Evolutionary conservation across 2,888 invertebrate genomes (phyloP).

Genomic region (Plagodis dolabraria): DNA sequence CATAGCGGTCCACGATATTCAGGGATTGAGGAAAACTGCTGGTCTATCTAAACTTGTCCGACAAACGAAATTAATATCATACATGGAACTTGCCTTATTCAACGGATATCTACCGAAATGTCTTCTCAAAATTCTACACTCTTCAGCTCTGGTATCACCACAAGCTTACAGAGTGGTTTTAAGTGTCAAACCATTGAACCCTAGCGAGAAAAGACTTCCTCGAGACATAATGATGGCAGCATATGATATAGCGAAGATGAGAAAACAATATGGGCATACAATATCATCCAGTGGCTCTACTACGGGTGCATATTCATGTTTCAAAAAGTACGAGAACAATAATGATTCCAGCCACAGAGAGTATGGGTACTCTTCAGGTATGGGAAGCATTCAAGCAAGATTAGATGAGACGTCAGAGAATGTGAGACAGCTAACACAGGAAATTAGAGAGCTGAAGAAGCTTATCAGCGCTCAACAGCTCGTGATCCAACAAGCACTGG

Average conservation of each 20-base stretch:
- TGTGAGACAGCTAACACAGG: conserved; percentile 87
- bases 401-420: conserved; percentile 88
- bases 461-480: conserved; percentile 80
- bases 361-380: conserved; percentile 82
- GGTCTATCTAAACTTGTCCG: conserved; percentile 92
- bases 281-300: conserved; percentile 87
- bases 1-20: conserved; percentile 95
- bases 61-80: conserved; percentile 94
- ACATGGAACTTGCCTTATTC: conserved; percentile 92
- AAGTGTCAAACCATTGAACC: conserved; percentile 93
- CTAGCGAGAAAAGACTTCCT: conserved; percentile 92
- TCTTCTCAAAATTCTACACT: conserved; percentile 89
- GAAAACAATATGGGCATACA: conserved; percentile 89
- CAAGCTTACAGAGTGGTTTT: conserved; percentile 92
- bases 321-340: conserved; percentile 88
- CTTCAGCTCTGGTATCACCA: conserved; percentile 91
- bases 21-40: conserved; percentile 93
- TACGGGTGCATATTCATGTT: conserved; percentile 86
- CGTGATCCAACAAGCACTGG: conserved; percentile 78
- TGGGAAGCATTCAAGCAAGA: conserved; percentile 86
- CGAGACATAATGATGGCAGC: conserved; percentile 92
- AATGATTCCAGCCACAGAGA: conserved; percentile 79
- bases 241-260: conserved; percentile 90
- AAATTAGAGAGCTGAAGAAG: conserved; percentile 88
- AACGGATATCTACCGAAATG: conserved; percentile 91